Evolutionary conservation across 2,113 vertebrate species (phyloP).

Genomic region (Bagarius yarrelli): DNA sequence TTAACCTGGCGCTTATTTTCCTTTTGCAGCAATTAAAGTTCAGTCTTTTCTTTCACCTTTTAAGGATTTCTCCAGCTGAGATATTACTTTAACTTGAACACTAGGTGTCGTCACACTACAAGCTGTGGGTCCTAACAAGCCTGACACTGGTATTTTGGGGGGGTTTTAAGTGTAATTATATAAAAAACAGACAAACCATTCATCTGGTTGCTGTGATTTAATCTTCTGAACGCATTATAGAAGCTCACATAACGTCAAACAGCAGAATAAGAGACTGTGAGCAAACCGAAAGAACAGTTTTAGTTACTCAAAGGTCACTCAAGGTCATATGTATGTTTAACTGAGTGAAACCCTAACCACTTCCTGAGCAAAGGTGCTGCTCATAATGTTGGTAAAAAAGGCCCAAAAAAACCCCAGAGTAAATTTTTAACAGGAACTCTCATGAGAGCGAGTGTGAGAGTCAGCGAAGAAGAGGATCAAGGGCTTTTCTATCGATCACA

Average conservation of each 20-base stretch:
- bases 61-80: background rate
- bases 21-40: background rate
- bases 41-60: background rate
- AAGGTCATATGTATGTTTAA: background rate
- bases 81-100: constrained; percentile 52
- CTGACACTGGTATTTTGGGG: background rate
- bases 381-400: constrained; percentile 6
- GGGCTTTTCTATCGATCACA: constrained; percentile 61
- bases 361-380: background rate
- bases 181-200: background rate
- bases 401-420: constrained; percentile 1
- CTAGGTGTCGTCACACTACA: constrained; percentile 58
- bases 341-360: background rate
- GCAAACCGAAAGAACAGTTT: background rate
- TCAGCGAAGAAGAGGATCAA: constrained; percentile 50
- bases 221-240: background rate
- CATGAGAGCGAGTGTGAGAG: background rate
- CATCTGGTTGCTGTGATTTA: background rate
- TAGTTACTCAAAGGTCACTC: background rate
- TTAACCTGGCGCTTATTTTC: background rate
- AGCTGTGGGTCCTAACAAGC: background rate
- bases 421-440: constrained; percentile 15
- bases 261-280: background rate
- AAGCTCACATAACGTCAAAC: background rate
- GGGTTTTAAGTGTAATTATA: background rate